Evolutionary conservation across 2,888 invertebrate genomes (phyloP), one percentile per base, ranked within the genome.

Genomic region (Slavum lentiscoides): DNA sequence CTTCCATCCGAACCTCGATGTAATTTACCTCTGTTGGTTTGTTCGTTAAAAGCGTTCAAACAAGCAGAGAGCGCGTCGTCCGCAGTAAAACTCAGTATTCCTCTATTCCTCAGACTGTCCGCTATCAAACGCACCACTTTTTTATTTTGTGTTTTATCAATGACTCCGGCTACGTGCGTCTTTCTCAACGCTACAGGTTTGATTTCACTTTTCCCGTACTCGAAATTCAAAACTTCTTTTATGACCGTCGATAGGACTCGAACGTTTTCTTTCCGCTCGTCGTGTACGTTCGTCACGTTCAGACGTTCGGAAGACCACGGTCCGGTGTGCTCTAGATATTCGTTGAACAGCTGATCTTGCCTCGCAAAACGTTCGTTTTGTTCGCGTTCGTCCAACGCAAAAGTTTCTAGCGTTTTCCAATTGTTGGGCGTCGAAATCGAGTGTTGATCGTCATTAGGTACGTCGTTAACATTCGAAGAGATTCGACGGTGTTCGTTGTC

Each of bases 151-250:
- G 58, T 58, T 55, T 30, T 39, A 37, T 74, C 74, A 11, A 74
- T 39, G 3, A 74, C 66, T 7, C 55, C 74, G 37, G 74, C 66
- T 9, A 74, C 15, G 6, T 30, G 66, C 21, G 30, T n/a, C 19
- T 55, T 66, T 39, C 21, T 58, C 66, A 74, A 39, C n/a, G 55
- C 43, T 37, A 74, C 15, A 37, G 9, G 55, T 66, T 39, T 66
- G 13, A 74, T 49, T 55, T 66, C 37, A 21, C 55, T 74, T 55
- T 58, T 74, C 9, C 66, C 30, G 19, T 66, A 17, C 8, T 55
- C 74, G 58, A 66, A 74, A 17, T 74, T 74, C 4, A 74, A 39
- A 37, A 74, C 55, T 17, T 66, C 74, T 39, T n/a, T 55, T n/a
- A 74, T 39, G 2, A 74, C 58, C 37, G 7, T 30, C 39, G 66